phyloP scores from a whole-genome alignment of 2,113 vertebrate species.

The Caloenas nicobarica region DNA sequence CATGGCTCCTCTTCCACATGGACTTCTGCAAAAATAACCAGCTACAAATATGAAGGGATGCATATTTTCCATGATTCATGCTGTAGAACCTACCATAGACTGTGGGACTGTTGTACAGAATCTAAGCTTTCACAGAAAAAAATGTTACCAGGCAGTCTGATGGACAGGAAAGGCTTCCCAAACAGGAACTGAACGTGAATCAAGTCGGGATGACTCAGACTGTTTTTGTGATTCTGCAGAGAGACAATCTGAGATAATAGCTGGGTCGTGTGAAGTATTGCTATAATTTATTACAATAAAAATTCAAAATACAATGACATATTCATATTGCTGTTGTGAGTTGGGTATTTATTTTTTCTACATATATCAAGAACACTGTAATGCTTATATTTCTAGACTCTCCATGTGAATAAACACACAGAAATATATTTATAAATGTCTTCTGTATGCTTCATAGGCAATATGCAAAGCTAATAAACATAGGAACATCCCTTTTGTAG shows the following conservation, averaged over 20 bases:
- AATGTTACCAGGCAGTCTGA: not conserved
- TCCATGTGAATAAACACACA: not conserved
- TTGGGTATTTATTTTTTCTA: not conserved
- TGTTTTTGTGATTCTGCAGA: slow-evolving; percentile 57
- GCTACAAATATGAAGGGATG: slow-evolving; percentile 1
- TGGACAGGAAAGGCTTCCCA: slow-evolving; percentile 28
- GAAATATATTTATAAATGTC: not conserved
- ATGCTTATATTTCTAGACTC: not conserved
- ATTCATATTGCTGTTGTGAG: not conserved
- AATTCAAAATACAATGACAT: slow-evolving; percentile 15
- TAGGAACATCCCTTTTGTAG: not conserved
- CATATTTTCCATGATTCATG: slow-evolving; percentile 58
- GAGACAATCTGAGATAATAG: slow-evolving; percentile 63
- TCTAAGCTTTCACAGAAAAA: not conserved
- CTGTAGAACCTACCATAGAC: not conserved
- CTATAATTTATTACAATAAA: slow-evolving; percentile 47
- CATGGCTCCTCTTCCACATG: not conserved
- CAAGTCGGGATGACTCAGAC: slow-evolving; percentile 41
- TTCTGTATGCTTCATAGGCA: not conserved
- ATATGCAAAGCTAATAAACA: not conserved
- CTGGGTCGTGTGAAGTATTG: slow-evolving; percentile 38
- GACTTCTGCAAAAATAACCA: not conserved
- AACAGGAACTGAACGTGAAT: slow-evolving; percentile 61
- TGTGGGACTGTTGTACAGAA: not conserved
- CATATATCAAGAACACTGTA: not conserved